phyloP scores from a whole-genome alignment of 2,113 vertebrate species.

The Psittacus erithacus region DNA sequence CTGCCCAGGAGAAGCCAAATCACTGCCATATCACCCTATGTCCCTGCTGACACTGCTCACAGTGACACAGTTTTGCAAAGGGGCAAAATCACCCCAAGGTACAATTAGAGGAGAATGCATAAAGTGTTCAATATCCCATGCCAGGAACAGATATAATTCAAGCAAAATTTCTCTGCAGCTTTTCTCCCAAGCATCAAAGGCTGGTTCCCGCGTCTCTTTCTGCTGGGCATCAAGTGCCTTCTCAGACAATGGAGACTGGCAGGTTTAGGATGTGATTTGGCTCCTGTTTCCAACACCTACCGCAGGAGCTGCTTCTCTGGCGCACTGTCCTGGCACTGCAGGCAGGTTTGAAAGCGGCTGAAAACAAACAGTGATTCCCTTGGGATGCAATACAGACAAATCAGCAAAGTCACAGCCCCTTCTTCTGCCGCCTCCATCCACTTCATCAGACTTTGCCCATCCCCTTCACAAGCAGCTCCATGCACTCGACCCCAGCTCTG shows the following conservation, averaged over 20 bases:
- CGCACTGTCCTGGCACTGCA: background rate
- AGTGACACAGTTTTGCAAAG: background rate
- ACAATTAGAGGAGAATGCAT: background rate
- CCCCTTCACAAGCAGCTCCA: background rate
- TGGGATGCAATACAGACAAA: background rate
- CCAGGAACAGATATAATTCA: background rate
- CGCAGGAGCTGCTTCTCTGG: background rate
- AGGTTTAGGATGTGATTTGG: background rate
- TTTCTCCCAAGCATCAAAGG: background rate
- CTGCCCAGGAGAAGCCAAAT: background rate
- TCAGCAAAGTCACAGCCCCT: background rate
- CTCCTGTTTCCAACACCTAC: background rate
- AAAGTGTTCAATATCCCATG: background rate
- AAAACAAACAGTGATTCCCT: background rate
- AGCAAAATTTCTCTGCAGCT: background rate
- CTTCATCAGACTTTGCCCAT: background rate
- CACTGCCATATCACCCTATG: rapidly evolving
- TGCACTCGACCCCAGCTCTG: background rate
- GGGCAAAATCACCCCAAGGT: background rate
- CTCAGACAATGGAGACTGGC: background rate
- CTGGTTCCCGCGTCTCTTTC: background rate
- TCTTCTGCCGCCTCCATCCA: background rate
- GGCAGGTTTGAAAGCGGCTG: background rate
- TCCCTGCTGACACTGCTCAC: background rate
- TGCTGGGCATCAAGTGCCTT: background rate